Evolutionary conservation across 2,797 vertebrate genomes (phyloP).

Genomic region (Pangasius krempfi): DNA sequence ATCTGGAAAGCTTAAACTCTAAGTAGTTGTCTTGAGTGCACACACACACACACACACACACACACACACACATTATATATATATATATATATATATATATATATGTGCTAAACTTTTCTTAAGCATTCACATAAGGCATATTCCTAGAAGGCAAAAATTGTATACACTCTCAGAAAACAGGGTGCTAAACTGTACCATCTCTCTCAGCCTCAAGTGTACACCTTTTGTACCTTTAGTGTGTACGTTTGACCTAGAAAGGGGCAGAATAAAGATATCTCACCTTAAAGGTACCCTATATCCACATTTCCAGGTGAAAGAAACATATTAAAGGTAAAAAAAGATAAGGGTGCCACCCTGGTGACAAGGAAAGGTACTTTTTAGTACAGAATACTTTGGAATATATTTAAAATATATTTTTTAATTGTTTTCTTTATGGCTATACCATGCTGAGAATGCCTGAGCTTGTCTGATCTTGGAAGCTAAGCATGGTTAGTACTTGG

Average conservation of each 20-base stretch:
- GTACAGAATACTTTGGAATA: not conserved
- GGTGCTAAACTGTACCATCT: not conserved
- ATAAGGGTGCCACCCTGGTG: not conserved
- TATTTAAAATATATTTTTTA: not conserved
- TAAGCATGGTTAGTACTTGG: too few species aligned
- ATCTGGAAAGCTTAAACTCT: conserved; percentile 14
- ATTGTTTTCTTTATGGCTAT: too few species aligned
- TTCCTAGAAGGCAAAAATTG: not conserved
- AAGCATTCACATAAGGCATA: not conserved
- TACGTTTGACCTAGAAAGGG: not conserved
- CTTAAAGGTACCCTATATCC: not conserved
- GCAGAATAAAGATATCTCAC: not conserved
- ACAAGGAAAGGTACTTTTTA: not conserved
- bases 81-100: too few species aligned
- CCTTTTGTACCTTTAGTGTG: not conserved
- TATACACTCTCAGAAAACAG: not conserved
- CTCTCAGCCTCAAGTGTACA: not conserved
- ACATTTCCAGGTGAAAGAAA: not conserved
- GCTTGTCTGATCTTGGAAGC: too few species aligned
- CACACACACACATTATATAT: too few species aligned
- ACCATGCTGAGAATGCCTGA: too few species aligned
- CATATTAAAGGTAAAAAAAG: not conserved
- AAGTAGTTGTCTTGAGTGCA: not conserved
- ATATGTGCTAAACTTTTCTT: not conserved
- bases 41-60: not conserved